Percentiles rank a stretch among this genome's conserved stretches.
These are phyloP conservation scores for Centroberyx gerrardi DNA, from an alignment of 2,797 vertebrate genomes.

Conservation along the genomic window DNA sequence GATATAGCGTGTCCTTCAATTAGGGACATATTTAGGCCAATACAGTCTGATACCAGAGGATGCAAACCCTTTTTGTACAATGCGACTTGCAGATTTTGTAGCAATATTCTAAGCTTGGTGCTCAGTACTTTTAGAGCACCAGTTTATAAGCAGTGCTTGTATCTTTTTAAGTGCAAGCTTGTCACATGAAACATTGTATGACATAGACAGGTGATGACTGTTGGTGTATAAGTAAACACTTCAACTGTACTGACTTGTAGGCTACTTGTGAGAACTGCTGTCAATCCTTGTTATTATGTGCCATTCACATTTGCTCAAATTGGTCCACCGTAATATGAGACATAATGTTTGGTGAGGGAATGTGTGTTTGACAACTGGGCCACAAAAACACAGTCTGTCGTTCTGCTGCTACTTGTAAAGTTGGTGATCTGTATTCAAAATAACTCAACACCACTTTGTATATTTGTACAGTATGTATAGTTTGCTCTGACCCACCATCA, in stretches of 20 bases:
- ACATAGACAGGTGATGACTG: not conserved
- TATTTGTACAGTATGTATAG: slow-evolving; percentile 56
- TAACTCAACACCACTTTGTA: slow-evolving; percentile 27
- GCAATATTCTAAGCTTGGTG: slow-evolving; percentile 35
- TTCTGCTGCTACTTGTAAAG: slow-evolving; percentile 41
- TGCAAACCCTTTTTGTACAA: slow-evolving; percentile 34
- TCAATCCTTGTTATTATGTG: slow-evolving; percentile 36
- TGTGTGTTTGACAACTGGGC: slow-evolving; percentile 15
- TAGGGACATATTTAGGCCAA: slow-evolving; percentile 23
- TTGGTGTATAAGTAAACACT: slow-evolving; percentile 5
- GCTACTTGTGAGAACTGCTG: slow-evolving; percentile 8
- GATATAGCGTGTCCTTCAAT: slow-evolving; percentile 1
- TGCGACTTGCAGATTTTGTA: slow-evolving; percentile 47
- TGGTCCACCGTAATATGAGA: not conserved
- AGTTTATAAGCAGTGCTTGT: slow-evolving; percentile 11
- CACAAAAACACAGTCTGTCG: slow-evolving; percentile 16
- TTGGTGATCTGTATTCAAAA: not conserved
- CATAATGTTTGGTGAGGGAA: slow-evolving; percentile 15
- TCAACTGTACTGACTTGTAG: slow-evolving; percentile 11
- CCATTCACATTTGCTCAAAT: slow-evolving; percentile 25
- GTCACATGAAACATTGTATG: slow-evolving; percentile 16
- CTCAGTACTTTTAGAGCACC: slow-evolving; percentile 2
- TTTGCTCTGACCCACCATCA: slow-evolving; percentile 36
- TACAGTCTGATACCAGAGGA: slow-evolving; percentile 25
- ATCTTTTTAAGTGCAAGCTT: slow-evolving; percentile 12